Percentiles rank a stretch among this genome's conserved stretches.
phyloP scores from a whole-genome alignment of 2,888 invertebrate genomes.

The Acronicta leporina region DNA sequence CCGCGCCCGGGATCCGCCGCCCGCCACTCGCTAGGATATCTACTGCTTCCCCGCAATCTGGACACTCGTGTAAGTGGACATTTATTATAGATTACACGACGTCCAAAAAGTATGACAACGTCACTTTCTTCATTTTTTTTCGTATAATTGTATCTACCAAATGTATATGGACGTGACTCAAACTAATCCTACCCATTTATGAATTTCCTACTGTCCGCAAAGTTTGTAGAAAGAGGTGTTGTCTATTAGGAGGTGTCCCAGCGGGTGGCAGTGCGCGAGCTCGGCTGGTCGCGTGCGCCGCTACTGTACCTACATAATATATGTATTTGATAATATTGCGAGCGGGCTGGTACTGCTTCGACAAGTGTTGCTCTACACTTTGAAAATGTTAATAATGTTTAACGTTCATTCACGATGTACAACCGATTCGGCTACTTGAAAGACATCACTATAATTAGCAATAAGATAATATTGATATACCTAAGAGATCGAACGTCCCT shows the following conservation, averaged over 20 bases:
- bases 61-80: slow-evolving; percentile 11
- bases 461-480: slow-evolving; percentile 87
- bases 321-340: slow-evolving; percentile 61
- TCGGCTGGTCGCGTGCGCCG: slow-evolving; percentile 25
- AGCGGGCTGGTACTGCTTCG: slow-evolving; percentile 87
- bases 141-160: slow-evolving; percentile 10
- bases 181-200: slow-evolving; percentile 18
- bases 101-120: slow-evolving; percentile 2
- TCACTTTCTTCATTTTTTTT: slow-evolving; percentile 2
- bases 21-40: neutral
- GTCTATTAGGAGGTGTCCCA: neutral
- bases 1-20: slow-evolving; percentile 21
- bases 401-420: slow-evolving; percentile 70
- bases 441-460: slow-evolving; percentile 85
- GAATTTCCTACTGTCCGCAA: slow-evolving; percentile 10
- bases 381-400: slow-evolving; percentile 69
- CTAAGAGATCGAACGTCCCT: slow-evolving; percentile 89
- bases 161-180: slow-evolving; percentile 12
- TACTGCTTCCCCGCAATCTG: neutral
- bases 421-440: slow-evolving; percentile 82
- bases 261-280: neutral
- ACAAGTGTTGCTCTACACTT: slow-evolving; percentile 78
- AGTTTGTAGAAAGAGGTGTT: neutral
- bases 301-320: slow-evolving; percentile 40
- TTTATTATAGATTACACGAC: slow-evolving; percentile 6